A percentile compares a stretch with the other conserved stretches of the same genome.
These are phyloP conservation scores for Sitobion miscanthi DNA, from an alignment of 1,140 invertebrate species.

Conservation along the genomic window DNA sequence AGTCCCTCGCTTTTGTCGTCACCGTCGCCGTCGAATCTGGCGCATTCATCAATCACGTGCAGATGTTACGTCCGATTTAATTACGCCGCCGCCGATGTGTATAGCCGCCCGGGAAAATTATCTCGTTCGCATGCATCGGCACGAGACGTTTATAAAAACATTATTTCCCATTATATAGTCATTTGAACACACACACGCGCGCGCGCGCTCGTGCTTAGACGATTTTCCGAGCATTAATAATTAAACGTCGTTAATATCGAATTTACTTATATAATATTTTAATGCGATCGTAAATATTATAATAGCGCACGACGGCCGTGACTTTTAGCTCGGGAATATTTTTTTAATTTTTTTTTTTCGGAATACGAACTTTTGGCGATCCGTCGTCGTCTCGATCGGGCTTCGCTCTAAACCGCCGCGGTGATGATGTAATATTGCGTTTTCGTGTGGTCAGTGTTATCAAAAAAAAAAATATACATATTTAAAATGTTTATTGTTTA, in stretches of 20 bases:
- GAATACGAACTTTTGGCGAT: neutral
- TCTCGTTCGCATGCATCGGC: slow-evolving; percentile 35
- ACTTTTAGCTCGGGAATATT: neutral
- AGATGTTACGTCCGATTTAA: slow-evolving; percentile 52
- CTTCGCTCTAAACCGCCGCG: neutral
- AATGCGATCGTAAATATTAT: neutral
- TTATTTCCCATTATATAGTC: slow-evolving; percentile 44
- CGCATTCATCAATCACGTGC: slow-evolving; percentile 50
- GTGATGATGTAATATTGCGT: neutral
- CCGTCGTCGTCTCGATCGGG: neutral
- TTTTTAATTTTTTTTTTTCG: too few species aligned
- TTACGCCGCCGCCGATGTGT: slow-evolving; percentile 20
- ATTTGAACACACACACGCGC: neutral
- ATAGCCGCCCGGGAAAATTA: slow-evolving; percentile 44
- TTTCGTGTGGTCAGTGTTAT: neutral
- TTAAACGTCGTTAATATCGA: slow-evolving; percentile 46
- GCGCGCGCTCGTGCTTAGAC: neutral
- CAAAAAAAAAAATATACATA: too few species aligned
- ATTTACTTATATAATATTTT: slow-evolving; percentile 14
- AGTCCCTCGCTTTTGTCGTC: neutral
- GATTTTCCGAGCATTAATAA: slow-evolving; percentile 5
- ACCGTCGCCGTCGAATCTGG: neutral
- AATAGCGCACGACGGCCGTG: neutral
- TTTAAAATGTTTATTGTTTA: too few species aligned
- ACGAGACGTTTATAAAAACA: slow-evolving; percentile 47